phyloP scores from a whole-genome alignment of 2,888 invertebrate genomes.

The Sarcophaga subvicina region DNA sequence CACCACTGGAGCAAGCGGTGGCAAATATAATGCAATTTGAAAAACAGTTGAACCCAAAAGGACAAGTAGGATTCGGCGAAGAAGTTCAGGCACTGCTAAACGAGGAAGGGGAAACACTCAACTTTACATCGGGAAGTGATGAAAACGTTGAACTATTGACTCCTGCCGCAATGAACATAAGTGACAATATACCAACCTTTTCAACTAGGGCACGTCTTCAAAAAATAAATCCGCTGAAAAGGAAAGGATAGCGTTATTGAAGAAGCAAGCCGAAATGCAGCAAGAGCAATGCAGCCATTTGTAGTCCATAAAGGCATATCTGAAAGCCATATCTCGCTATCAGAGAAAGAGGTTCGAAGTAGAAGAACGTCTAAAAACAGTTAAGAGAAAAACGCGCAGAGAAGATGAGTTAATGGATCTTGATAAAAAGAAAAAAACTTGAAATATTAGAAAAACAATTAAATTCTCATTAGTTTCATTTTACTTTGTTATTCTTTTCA shows the following conservation, averaged over 20 bases:
- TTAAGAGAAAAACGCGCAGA: constrained; percentile 1
- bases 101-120: neutral
- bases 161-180: neutral
- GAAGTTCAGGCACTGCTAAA: neutral
- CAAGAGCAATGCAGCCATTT: neutral
- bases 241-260: no score
- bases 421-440: constrained; percentile 28
- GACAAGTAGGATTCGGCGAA: neutral
- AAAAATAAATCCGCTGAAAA: neutral
- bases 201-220: neutral
- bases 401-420: neutral
- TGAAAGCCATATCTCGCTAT: no score
- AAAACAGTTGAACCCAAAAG: constrained; percentile 1
- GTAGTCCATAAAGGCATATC: no score
- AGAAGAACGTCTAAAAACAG: neutral
- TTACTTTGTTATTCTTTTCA: no score
- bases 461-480: no score
- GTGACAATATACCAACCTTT: neutral
- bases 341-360: neutral
- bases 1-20: neutral
- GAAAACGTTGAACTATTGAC: neutral
- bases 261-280: neutral
- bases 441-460: constrained; percentile 1
- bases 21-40: neutral
- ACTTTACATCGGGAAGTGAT: no score